phyloP scores from a whole-genome alignment of 2,888 invertebrate species.

The Ochropacha duplaris region DNA sequence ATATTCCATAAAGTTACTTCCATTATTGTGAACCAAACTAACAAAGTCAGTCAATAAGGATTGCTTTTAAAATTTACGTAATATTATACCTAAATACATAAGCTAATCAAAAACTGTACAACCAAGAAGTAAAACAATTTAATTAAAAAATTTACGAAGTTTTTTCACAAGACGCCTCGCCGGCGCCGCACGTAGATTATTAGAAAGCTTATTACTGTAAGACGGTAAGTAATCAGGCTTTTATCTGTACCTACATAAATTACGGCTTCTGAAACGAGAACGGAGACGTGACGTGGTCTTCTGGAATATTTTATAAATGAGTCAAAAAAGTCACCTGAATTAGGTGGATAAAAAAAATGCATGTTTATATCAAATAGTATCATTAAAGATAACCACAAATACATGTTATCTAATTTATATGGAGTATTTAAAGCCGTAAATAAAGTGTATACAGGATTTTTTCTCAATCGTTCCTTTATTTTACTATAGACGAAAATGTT shows the following conservation, averaged over 20 bases:
- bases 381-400: too few species aligned
- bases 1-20: background rate
- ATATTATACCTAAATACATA: too few species aligned
- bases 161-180: slow-evolving; percentile 11
- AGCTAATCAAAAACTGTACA: slow-evolving; percentile 7
- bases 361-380: too few species aligned
- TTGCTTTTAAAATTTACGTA: background rate
- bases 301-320: slow-evolving; percentile 45
- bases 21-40: background rate
- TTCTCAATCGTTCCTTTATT: background rate
- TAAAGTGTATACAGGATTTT: background rate
- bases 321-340: slow-evolving; percentile 8
- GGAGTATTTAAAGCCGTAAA: background rate
- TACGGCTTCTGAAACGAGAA: slow-evolving; percentile 33
- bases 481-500: slow-evolving; percentile 15
- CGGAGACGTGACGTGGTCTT: slow-evolving; percentile 33
- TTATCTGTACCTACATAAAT: slow-evolving; percentile 54
- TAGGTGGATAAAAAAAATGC: background rate
- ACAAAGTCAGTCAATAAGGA: background rate
- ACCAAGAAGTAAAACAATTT: slow-evolving; percentile 22
- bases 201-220: slow-evolving; percentile 45
- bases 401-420: too few species aligned
- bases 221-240: slow-evolving; percentile 49
- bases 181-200: slow-evolving; percentile 32
- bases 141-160: slow-evolving; percentile 35